These are phyloP conservation scores for Netelia fuscicornis DNA, from an alignment of 2,888 invertebrate genomes.

Conservation along the genomic window DNA sequence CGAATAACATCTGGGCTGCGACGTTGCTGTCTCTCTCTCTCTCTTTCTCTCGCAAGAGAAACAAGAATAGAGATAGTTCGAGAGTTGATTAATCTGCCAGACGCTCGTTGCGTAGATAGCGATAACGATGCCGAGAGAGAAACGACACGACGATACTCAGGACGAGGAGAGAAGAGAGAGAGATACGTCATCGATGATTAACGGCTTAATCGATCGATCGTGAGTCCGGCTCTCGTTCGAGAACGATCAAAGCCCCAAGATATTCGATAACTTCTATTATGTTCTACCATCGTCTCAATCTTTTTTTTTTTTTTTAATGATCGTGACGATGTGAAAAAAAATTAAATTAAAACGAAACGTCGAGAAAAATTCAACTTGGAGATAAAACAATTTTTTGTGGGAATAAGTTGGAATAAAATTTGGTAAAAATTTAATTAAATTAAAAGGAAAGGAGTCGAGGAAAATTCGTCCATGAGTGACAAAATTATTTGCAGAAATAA, in stretches of 20 bases:
- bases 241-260: constrained; percentile 46
- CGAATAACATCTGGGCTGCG: constrained; percentile 59
- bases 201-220: constrained; percentile 66
- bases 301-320: no score
- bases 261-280: constrained; percentile 50
- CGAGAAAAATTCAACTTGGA: no score
- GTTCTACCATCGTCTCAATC: constrained; percentile 1
- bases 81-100: constrained; percentile 66
- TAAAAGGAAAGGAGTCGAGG: no score
- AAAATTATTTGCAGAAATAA: no score
- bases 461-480: no score
- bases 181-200: constrained; percentile 60
- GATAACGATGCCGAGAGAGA: constrained; percentile 61
- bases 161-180: constrained; percentile 4
- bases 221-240: constrained; percentile 13
- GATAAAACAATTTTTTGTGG: no score
- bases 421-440: no score
- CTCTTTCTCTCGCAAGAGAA: neutral
- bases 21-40: constrained; percentile 9
- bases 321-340: no score
- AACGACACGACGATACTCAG: constrained; percentile 13
- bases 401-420: no score
- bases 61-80: neutral
- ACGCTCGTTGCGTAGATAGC: constrained; percentile 65
- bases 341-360: no score